phyloP scores from a whole-genome alignment of 2,888 invertebrate genomes.

The Troides helena region DNA sequence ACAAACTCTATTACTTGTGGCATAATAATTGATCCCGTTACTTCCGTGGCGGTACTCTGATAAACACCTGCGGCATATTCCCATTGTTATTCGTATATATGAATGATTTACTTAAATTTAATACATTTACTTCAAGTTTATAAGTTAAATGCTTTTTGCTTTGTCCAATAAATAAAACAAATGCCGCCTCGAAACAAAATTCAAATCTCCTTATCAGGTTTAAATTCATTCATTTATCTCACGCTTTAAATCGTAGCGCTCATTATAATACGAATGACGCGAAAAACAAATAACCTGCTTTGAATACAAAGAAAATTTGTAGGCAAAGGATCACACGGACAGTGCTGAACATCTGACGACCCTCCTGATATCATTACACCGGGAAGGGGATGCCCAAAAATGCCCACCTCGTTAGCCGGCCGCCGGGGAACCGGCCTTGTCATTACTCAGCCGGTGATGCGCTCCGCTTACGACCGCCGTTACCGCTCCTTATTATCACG shows the following conservation, averaged over 20 bases:
- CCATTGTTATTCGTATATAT: no score
- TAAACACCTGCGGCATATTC: no score
- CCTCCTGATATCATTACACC: slow-evolving; percentile 28
- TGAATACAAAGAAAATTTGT: slow-evolving; percentile 3
- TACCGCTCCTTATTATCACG: slow-evolving; percentile 3
- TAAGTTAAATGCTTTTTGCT: no score
- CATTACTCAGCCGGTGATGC: slow-evolving; percentile 11
- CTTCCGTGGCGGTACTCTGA: no score
- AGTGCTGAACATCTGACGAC: background rate
- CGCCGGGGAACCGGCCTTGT: slow-evolving; percentile 15
- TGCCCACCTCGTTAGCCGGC: slow-evolving; percentile 36
- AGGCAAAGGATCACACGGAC: background rate
- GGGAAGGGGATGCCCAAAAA: slow-evolving; percentile 37
- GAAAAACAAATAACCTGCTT: background rate
- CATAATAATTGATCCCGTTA: no score
- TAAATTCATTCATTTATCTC: no score
- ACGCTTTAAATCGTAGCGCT: background rate
- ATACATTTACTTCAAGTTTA: no score
- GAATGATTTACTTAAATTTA: no score
- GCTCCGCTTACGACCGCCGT: background rate
- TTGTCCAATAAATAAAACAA: no score
- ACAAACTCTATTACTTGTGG: no score
- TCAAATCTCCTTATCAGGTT: no score
- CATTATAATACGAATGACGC: background rate
- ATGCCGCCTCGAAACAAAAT: no score